A percentile compares a stretch with the other conserved stretches of the same genome.
Conservation (phyloP, 2,113 vertebrate genomes). For the Cisticola juncidis region DNA sequence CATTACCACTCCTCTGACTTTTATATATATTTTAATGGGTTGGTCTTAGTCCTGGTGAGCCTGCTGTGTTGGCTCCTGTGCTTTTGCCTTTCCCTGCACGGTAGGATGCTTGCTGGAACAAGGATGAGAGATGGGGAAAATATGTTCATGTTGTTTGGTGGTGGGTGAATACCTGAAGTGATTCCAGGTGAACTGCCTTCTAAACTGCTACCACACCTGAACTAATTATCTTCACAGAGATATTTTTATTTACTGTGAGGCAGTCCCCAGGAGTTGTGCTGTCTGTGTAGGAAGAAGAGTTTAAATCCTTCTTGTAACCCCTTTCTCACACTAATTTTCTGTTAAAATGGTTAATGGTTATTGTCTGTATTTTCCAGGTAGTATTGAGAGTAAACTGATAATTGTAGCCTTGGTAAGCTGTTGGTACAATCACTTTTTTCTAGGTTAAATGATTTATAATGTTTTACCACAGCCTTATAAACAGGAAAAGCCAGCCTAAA, state of each 20-base stretch:
- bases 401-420: neutral
- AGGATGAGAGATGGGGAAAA: conserved; percentile 6
- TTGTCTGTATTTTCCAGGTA: neutral
- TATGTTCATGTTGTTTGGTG: neutral
- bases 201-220: conserved; percentile 22
- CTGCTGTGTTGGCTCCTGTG: neutral
- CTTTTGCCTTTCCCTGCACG: neutral
- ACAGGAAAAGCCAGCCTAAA: conserved; percentile 60
- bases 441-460: conserved; percentile 38
- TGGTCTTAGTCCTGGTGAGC: neutral
- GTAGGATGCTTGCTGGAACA: neutral
- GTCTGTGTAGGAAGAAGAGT: neutral
- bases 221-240: neutral
- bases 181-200: neutral
- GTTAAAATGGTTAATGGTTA: neutral
- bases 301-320: neutral
- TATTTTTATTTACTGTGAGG: neutral
- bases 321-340: neutral
- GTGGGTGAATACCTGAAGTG: neutral
- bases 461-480: conserved; percentile 16
- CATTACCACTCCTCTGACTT: neutral
- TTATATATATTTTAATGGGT: neutral
- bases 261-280: neutral
- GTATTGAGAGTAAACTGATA: neutral
- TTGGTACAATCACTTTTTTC: neutral